phyloP scores from a whole-genome alignment of 2,113 vertebrate genomes.

The Oreochromis aureus region DNA sequence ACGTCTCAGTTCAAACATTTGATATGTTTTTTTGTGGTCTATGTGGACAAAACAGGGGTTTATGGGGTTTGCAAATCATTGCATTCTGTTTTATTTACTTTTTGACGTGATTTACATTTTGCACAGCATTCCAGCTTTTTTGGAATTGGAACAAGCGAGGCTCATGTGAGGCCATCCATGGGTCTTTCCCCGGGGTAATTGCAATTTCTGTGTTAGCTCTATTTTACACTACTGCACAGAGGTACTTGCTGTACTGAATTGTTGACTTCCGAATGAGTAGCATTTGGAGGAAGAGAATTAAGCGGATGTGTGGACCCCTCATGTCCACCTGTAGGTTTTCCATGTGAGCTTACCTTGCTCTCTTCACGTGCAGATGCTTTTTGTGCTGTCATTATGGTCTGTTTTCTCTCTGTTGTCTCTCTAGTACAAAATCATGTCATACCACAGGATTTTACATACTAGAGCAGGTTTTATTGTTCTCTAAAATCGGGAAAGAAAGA shows the following conservation, averaged over 20 bases:
- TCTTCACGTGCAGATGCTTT: not conserved
- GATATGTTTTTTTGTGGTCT: not conserved
- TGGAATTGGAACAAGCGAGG: not conserved
- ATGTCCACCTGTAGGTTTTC: not conserved
- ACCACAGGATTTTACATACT: not conserved
- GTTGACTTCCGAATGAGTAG: not conserved
- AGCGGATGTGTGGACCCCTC: fast-evolving
- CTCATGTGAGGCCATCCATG: not conserved
- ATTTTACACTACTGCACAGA: not conserved
- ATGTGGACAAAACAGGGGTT: not conserved
- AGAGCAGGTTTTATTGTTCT: not conserved
- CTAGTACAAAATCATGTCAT: not conserved
- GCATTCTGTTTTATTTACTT: not conserved
- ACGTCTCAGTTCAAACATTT: not conserved
- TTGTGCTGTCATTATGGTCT: not conserved
- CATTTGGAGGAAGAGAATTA: not conserved
- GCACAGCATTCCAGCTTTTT: not conserved
- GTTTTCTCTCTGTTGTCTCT: not conserved
- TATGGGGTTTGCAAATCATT: not conserved
- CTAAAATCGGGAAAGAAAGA: not conserved
- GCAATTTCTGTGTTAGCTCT: not conserved
- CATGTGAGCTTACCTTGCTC: not conserved
- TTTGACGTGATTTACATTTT: not conserved
- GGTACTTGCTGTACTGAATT: not conserved
- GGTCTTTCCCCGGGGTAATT: not conserved